A percentile compares a stretch with the other conserved stretches of the same genome.
phyloP scores from a whole-genome alignment of 2,797 vertebrate species.

The Tamandua tetradactyla region DNA sequence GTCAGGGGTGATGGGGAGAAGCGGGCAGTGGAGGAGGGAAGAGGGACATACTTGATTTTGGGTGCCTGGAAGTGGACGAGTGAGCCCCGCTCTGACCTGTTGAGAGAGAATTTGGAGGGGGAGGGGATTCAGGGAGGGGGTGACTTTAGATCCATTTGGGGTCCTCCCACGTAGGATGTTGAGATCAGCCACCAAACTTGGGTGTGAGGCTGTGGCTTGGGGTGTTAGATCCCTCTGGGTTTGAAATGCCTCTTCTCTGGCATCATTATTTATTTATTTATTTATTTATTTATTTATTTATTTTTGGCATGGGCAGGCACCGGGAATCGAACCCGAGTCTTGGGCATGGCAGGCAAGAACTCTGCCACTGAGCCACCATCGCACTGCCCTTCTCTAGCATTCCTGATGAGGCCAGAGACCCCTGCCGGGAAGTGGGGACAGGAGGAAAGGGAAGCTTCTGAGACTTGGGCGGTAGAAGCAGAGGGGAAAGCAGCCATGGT shows the following conservation, averaged over 20 bases:
- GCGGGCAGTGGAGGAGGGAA: neutral
- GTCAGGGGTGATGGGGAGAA: neutral
- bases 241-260: neutral
- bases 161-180: neutral
- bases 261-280: too few relatives aligned
- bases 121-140: too few relatives aligned
- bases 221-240: neutral
- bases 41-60: neutral
- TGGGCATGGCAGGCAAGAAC: too few relatives aligned
- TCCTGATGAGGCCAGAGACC: neutral
- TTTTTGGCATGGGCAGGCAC: too few relatives aligned
- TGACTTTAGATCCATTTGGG: neutral
- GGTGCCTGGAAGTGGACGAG: neutral
- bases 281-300: too few relatives aligned
- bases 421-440: neutral
- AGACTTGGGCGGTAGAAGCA: neutral
- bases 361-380: too few relatives aligned
- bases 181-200: neutral
- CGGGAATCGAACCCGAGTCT: too few relatives aligned
- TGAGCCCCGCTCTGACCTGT: neutral
- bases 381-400: too few relatives aligned
- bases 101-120: neutral
- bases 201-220: neutral
- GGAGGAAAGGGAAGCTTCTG: conserved; percentile 7
- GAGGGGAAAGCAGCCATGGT: too few relatives aligned